Evolutionary conservation across 1,140 invertebrate species (phyloP).

Genomic region (Conopomorpha cramerella): DNA sequence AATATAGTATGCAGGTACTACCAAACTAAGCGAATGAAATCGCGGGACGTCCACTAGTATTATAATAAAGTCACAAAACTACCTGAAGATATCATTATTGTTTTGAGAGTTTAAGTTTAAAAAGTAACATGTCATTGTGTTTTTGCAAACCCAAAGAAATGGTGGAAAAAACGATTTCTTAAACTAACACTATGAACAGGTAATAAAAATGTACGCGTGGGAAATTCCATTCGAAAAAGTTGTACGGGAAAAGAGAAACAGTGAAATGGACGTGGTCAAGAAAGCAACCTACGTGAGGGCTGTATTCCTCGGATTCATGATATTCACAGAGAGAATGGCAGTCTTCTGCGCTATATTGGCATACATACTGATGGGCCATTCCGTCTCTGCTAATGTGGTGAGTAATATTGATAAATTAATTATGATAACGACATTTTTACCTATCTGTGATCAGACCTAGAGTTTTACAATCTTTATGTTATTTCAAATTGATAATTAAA

Average conservation of each 20-base stretch:
- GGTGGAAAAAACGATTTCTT: constrained; percentile 5
- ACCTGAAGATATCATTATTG: too few relatives aligned
- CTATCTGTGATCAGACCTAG: too few relatives aligned
- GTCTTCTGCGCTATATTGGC: constrained; percentile 73
- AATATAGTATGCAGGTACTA: too few relatives aligned
- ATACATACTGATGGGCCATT: constrained; percentile 67
- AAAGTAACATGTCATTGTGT: neutral
- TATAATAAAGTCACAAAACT: too few relatives aligned
- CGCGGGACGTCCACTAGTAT: too few relatives aligned
- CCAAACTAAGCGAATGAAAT: too few relatives aligned
- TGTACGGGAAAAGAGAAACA: constrained; percentile 43
- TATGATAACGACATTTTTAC: too few relatives aligned
- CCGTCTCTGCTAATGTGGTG: constrained; percentile 67
- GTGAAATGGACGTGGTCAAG: constrained; percentile 36
- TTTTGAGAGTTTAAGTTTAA: too few relatives aligned
- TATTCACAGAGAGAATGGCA: constrained; percentile 73
- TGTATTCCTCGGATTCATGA: constrained; percentile 73
- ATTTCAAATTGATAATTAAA: too few relatives aligned
- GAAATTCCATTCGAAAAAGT: constrained; percentile 70
- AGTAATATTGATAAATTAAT: too few relatives aligned
- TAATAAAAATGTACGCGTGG: constrained; percentile 70
- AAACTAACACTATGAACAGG: constrained; percentile 12
- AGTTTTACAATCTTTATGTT: too few relatives aligned
- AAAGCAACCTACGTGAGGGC: constrained; percentile 68
- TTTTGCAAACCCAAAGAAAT: constrained; percentile 60